Conservation (phyloP, 1,140 invertebrate species). For the Patella vulgata region DNA sequence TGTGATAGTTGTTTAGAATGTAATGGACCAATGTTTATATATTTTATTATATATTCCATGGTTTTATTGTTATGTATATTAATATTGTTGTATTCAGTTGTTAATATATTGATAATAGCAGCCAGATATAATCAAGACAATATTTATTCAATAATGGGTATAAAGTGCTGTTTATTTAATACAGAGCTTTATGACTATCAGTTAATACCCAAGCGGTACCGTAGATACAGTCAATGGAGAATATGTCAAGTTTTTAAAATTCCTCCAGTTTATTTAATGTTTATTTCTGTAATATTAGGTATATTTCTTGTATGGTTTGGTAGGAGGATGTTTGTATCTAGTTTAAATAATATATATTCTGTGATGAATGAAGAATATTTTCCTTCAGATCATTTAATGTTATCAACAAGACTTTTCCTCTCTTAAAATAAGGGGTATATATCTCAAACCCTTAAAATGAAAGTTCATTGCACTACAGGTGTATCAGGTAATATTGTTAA, state of each 20-base stretch:
- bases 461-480: no score
- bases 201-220: constrained; percentile 12
- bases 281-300: constrained; percentile 21
- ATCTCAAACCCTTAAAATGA: no score
- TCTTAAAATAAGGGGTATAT: no score
- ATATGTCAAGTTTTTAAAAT: constrained; percentile 38
- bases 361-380: constrained; percentile 49
- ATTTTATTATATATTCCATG: constrained; percentile 18
- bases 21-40: constrained; percentile 20
- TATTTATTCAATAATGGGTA: constrained; percentile 36
- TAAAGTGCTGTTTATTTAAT: constrained; percentile 50
- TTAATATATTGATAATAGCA: constrained; percentile 39
- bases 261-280: constrained; percentile 40
- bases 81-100: constrained; percentile 37
- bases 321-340: constrained; percentile 21
- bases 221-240: constrained; percentile 19
- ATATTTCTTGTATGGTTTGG: constrained; percentile 12
- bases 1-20: constrained; percentile 50
- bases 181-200: constrained; percentile 26
- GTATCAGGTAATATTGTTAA: no score
- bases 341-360: constrained; percentile 29
- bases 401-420: constrained; percentile 33
- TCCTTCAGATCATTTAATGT: constrained; percentile 57
- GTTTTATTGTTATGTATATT: constrained; percentile 27
- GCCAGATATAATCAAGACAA: constrained; percentile 28